Evolutionary conservation across 35 echinoderm and acorn worm genomes (phyloP), one percentile per base, ranked within the genome.

Genomic region (Anneissia japonica): DNA sequence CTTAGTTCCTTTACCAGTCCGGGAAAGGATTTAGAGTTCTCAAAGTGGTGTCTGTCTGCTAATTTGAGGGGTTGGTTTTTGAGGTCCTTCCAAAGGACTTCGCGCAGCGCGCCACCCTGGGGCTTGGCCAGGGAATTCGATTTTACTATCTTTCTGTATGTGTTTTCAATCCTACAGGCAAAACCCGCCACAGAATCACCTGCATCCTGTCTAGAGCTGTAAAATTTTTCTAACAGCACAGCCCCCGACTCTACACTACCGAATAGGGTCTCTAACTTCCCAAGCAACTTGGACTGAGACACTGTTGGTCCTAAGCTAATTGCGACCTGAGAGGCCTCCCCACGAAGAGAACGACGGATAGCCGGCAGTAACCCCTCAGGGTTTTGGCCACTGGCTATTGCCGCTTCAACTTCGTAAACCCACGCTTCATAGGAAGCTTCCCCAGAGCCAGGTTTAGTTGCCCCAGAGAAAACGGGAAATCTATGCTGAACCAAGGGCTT

Each of bases 231-330:
- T 21, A 89, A 64, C 23, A 89, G 33, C 17, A 74, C 38, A 0
- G 87, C 80, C 35, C 87, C 87, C 46, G 30, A 38, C 39, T 89
- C 81, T 14, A 89, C 87, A 7, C 51, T 76, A 30, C 81, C 87
- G 40, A 84, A 89, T 0, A 89, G 31, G 0, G 21, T 35, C 38
- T 82, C 80, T 0, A 89, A 39, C 37, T 89, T 89, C 0, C 0
- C 28, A 1, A 89, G 0, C 37, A 89, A 75, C 26, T 45, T 39
- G 11, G 40, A 16, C 0, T 74, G 21, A n/a, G 80, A 37, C 21
- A 77, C 77, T 32, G 82, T 81, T 45, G 6, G 80, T 0, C 0
- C 79, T 64, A 29, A 89, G 31, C 31, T 43, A 76, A 0, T 64
- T 0, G 82, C 80, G 17, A 82, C 31, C 32, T 83, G n/a, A n/a